A percentile compares a stretch with the other conserved stretches of the same genome.
Conservation (phyloP, 2,797 vertebrate species). For the Anguilla obscura region DNA sequence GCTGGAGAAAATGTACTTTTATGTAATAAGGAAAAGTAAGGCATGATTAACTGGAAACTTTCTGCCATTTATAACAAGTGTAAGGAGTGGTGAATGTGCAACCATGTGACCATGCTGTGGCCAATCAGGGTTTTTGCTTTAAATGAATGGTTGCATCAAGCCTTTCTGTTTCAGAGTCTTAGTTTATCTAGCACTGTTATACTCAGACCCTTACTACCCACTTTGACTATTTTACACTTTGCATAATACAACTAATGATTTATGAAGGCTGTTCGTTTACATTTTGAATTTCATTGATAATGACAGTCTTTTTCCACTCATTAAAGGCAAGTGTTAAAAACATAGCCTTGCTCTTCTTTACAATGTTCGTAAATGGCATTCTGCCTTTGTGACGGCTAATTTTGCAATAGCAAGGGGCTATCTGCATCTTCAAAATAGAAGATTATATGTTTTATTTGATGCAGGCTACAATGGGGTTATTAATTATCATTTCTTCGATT, state of each 20-base stretch:
- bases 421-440: too few relatives aligned
- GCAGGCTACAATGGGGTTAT: not conserved
- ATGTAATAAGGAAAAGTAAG: too few relatives aligned
- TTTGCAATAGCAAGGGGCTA: not conserved
- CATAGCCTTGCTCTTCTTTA: not conserved
- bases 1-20: too few relatives aligned
- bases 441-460: too few relatives aligned
- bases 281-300: not conserved
- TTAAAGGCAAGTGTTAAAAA: not conserved
- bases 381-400: not conserved
- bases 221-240: not conserved
- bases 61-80: too few relatives aligned
- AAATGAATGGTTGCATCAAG: not conserved
- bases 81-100: too few relatives aligned
- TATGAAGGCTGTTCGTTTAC: not conserved
- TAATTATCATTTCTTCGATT: not conserved
- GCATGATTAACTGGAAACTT: too few relatives aligned
- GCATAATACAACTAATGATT: not conserved
- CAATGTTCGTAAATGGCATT: not conserved
- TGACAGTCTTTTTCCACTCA: not conserved
- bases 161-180: not conserved
- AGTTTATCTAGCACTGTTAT: not conserved
- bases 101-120: not conserved
- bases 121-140: not conserved
- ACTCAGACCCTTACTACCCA: not conserved